Evolutionary conservation across 2,113 vertebrate genomes (phyloP).

Genomic region (Grammomys surdaster): DNA sequence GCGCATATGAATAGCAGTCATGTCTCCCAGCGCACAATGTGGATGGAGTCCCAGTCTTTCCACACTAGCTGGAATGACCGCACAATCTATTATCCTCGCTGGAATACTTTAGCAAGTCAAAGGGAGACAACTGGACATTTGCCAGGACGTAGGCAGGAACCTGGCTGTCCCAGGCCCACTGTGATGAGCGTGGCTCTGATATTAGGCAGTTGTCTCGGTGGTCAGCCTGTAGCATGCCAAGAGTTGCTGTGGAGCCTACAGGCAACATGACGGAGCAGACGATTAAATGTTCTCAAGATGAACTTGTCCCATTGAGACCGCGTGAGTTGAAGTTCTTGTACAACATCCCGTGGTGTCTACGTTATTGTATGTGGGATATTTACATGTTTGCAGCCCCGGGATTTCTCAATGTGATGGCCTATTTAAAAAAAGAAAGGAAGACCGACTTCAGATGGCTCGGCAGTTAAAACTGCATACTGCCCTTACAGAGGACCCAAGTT

Average conservation of each 20-base stretch:
- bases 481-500: neutral
- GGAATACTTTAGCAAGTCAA: neutral
- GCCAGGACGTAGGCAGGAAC: neutral
- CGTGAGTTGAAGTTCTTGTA: accelerated
- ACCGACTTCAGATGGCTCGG: neutral
- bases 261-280: neutral
- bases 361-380: accelerated
- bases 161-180: neutral
- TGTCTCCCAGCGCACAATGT: neutral
- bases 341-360: accelerated
- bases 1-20: too few relatives aligned
- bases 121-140: accelerated
- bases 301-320: accelerated
- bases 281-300: neutral
- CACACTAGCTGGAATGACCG: neutral
- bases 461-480: neutral
- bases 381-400: accelerated
- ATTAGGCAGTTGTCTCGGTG: neutral
- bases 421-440: neutral
- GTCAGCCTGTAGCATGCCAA: neutral
- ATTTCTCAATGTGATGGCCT: neutral
- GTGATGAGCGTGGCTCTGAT: neutral
- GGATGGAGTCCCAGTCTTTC: neutral
- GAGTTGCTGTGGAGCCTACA: neutral
- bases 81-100: neutral